A percentile compares a stretch with the other conserved stretches of the same genome.
Conservation (phyloP, 2,113 vertebrate species). For the human region DNA sequence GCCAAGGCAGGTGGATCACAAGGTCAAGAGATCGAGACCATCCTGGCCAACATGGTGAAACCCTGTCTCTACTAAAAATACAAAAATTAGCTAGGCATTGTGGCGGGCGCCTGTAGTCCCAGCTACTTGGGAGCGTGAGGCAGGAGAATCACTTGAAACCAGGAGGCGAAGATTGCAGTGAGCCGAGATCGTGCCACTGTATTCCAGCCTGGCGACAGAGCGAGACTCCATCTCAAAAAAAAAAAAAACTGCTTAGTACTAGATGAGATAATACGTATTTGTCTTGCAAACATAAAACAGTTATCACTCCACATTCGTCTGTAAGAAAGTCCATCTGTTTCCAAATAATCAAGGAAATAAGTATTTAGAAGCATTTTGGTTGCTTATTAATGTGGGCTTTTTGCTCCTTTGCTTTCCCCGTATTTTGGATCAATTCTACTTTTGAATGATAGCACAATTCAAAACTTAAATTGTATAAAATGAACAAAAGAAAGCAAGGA, state of each 20-base stretch:
- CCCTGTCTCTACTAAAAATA: too few species aligned
- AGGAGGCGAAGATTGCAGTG: too few species aligned
- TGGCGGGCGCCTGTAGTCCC: too few species aligned
- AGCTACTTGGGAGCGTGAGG: too few species aligned
- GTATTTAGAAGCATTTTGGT: not conserved
- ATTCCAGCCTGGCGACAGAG: too few species aligned
- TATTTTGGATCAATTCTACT: not conserved
- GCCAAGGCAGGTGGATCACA: too few species aligned
- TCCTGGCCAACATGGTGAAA: too few species aligned
- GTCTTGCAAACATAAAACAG: not conserved
- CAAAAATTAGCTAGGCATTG: too few species aligned
- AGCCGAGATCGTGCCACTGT: too few species aligned
- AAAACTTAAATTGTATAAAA: constrained; percentile 17
- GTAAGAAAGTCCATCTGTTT: not conserved
- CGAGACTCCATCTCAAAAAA: too few species aligned
- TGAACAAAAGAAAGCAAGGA: not conserved
- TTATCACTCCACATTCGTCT: not conserved
- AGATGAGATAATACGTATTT: not conserved
- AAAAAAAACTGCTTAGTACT: not conserved
- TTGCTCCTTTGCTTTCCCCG: not conserved
- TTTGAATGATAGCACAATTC: not conserved
- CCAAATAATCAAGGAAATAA: not conserved
- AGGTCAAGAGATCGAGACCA: too few species aligned
- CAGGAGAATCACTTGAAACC: too few species aligned
- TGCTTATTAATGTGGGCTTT: not conserved